These are phyloP conservation scores for Zele albiditarsus DNA, from an alignment of 2,888 invertebrate genomes.

Conservation along the genomic window DNA sequence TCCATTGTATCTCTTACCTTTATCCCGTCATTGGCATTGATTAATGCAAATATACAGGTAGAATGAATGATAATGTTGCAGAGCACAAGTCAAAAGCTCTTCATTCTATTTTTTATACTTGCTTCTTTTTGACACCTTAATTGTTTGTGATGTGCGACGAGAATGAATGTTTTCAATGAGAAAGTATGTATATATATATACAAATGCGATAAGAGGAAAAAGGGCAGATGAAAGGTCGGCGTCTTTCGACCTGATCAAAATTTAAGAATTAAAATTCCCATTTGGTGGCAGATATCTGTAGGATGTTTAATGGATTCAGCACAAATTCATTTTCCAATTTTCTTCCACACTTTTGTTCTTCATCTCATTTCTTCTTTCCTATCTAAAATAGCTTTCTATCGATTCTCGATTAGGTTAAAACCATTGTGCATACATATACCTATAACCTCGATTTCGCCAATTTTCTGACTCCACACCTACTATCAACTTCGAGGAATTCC, in stretches of 20 bases:
- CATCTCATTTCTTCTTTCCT: constrained; percentile 4
- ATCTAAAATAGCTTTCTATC: constrained; percentile 34
- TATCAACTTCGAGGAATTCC: constrained; percentile 1
- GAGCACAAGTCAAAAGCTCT: neutral
- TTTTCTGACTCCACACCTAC: constrained; percentile 40
- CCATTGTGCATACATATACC: neutral
- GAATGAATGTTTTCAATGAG: constrained; percentile 2
- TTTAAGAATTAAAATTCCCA: constrained; percentile 20
- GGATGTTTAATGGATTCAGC: constrained; percentile 25
- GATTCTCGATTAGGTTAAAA: constrained; percentile 51
- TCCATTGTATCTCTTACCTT: too few relatives aligned
- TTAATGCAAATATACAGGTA: neutral
- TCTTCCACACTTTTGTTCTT: constrained; percentile 11
- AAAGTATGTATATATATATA: neutral
- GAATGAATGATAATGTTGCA: neutral
- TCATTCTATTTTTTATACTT: too few relatives aligned
- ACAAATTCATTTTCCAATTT: constrained; percentile 34
- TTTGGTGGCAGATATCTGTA: constrained; percentile 12
- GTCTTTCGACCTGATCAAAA: constrained; percentile 25
- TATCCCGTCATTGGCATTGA: neutral
- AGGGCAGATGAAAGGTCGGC: neutral
- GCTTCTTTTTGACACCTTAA: too few relatives aligned
- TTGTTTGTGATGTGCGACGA: neutral
- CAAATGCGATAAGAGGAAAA: neutral
- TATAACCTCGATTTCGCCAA: constrained; percentile 44